Percentiles rank a stretch among this genome's conserved stretches.
These are phyloP conservation scores for Pseudomyrmex concolor DNA, from an alignment of 1,140 invertebrate genomes.

Conservation along the genomic window DNA sequence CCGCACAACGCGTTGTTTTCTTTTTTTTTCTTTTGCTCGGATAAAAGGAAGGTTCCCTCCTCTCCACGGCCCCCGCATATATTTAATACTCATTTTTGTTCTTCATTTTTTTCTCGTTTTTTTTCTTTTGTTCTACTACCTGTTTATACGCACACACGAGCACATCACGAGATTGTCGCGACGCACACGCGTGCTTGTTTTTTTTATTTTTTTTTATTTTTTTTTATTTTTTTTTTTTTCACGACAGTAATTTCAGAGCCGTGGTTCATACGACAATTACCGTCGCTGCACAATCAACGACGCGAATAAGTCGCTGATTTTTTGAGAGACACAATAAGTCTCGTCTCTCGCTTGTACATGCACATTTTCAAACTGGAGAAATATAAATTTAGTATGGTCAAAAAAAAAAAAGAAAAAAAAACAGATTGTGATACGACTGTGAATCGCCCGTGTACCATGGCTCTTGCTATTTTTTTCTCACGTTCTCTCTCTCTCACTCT, in stretches of 20 bases:
- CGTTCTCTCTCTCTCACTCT: conserved; percentile 59
- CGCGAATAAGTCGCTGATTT: too few relatives aligned
- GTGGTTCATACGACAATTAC: too few relatives aligned
- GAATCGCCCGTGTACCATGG: too few relatives aligned
- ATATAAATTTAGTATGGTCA: too few relatives aligned
- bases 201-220: not conserved
- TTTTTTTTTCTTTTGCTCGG: conserved; percentile 23
- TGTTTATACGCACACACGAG: conserved; percentile 62
- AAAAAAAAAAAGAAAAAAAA: too few relatives aligned
- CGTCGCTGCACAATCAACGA: too few relatives aligned
- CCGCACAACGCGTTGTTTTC: conserved; percentile 31
- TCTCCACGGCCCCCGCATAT: conserved; percentile 84
- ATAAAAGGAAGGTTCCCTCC: conserved; percentile 83
- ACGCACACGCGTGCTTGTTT: conserved; percentile 67
- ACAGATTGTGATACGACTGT: too few relatives aligned
- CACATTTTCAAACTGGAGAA: too few relatives aligned
- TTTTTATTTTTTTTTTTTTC: conserved; percentile 13
- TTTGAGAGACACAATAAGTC: too few relatives aligned
- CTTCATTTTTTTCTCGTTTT: conserved; percentile 65
- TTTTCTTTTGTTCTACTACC: conserved; percentile 63
- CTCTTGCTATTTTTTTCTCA: conserved; percentile 50
- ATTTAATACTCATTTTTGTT: conserved; percentile 83
- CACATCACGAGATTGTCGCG: conserved; percentile 51
- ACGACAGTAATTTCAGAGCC: conserved; percentile 71
- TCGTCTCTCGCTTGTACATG: too few relatives aligned